Evolutionary conservation across 1,140 invertebrate genomes (phyloP).

Genomic region (Pinna nobilis): DNA sequence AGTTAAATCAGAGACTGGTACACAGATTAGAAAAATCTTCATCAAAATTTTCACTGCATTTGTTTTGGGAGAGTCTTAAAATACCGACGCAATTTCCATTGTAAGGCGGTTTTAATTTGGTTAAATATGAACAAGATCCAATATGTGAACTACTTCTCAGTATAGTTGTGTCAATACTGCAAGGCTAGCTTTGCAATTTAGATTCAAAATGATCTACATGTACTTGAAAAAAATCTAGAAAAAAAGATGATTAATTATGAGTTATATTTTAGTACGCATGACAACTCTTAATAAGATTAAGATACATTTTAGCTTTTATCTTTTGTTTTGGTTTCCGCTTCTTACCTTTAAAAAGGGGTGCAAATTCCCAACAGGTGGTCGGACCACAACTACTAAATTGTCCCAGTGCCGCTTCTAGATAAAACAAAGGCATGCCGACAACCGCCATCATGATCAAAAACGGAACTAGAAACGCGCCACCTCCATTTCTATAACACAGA

Average conservation of each 20-base stretch:
- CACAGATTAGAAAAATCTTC: no score
- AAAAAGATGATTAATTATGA: no score
- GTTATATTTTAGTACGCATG: neutral
- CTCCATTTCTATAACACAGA: slow-evolving; percentile 70
- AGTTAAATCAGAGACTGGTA: no score
- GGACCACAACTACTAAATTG: slow-evolving; percentile 85
- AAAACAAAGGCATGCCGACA: slow-evolving; percentile 83
- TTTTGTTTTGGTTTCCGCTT: neutral
- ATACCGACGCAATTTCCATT: no score
- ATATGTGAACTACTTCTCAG: no score
- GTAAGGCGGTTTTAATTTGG: no score
- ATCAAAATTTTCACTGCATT: no score
- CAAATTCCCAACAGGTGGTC: slow-evolving; percentile 85
- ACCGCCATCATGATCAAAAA: slow-evolving; percentile 79
- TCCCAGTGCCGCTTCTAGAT: slow-evolving; percentile 85
- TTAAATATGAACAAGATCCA: no score
- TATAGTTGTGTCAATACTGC: no score
- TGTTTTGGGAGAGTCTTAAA: no score
- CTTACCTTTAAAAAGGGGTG: slow-evolving; percentile 85
- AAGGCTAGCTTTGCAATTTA: no score
- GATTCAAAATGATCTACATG: neutral
- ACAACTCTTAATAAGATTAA: neutral
- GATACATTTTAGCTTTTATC: neutral
- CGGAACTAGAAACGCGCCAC: slow-evolving; percentile 83
- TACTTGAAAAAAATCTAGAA: no score